phyloP scores from a whole-genome alignment of 2,888 invertebrate species.

The Protophormia terraenovae region DNA sequence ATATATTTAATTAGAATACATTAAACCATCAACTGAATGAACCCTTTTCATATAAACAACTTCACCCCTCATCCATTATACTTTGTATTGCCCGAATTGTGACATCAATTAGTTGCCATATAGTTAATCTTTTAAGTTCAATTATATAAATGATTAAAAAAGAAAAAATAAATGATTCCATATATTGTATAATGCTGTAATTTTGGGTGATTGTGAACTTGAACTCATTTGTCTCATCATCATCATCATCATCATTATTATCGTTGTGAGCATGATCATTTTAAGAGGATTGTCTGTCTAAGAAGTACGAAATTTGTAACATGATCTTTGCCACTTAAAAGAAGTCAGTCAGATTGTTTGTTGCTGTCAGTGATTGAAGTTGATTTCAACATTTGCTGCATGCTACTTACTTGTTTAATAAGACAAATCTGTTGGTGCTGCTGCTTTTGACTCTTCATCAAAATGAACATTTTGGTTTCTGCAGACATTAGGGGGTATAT shows the following conservation, averaged over 20 bases:
- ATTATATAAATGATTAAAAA: not conserved
- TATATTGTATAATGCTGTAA: slow-evolving; percentile 9
- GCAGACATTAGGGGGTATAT: slow-evolving; percentile 15
- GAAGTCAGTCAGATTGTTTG: slow-evolving; percentile 38
- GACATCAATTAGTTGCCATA: slow-evolving; percentile 51
- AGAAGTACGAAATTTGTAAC: slow-evolving; percentile 52
- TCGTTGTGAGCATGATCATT: slow-evolving; percentile 44
- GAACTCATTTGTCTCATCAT: slow-evolving; percentile 49
- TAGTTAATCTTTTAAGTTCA: slow-evolving; percentile 11
- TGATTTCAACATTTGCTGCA: slow-evolving; percentile 42
- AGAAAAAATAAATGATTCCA: slow-evolving; percentile 12
- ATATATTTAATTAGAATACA: not conserved
- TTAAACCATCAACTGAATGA: not conserved
- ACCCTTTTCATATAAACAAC: not conserved
- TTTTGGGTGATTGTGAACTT: slow-evolving; percentile 58
- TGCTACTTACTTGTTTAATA: slow-evolving; percentile 37
- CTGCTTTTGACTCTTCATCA: not conserved
- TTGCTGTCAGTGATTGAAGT: slow-evolving; percentile 33
- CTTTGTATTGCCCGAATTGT: slow-evolving; percentile 26
- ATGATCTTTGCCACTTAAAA: slow-evolving; percentile 62
- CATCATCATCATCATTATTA: slow-evolving; percentile 37
- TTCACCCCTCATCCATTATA: not conserved
- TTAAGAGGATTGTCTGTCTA: slow-evolving; percentile 50
- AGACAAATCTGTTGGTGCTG: not conserved
- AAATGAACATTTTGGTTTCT: slow-evolving; percentile 11